phyloP scores from a whole-genome alignment of 2,888 invertebrate genomes.

The Ametastegia equiseti region DNA sequence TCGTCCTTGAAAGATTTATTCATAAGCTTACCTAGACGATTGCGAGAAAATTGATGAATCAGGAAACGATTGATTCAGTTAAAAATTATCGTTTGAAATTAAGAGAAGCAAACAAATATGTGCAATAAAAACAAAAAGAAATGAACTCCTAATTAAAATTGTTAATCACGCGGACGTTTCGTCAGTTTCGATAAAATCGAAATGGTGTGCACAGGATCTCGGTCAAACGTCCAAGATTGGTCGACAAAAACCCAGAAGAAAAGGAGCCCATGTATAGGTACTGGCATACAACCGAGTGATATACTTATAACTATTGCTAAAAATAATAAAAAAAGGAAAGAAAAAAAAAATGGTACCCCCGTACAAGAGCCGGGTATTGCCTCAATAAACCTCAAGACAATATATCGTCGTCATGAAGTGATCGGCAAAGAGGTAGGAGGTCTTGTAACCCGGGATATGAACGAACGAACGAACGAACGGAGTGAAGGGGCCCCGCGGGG shows the following conservation, averaged over 20 bases:
- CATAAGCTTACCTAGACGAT: too few relatives aligned
- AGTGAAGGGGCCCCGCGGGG: conserved; percentile 53
- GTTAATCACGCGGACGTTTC: neutral
- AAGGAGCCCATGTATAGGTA: neutral
- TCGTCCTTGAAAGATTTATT: neutral
- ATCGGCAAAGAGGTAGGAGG: conserved; percentile 2
- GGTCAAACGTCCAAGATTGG: conserved; percentile 1
- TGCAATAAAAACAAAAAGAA: neutral
- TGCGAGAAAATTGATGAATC: too few relatives aligned
- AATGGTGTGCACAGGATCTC: neutral
- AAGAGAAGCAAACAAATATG: neutral
- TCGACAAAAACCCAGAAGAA: neutral
- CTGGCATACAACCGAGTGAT: too few relatives aligned
- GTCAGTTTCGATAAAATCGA: neutral
- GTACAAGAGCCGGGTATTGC: conserved; percentile 13
- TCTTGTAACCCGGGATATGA: conserved; percentile 31
- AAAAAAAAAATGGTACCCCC: neutral
- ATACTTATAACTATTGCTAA: too few relatives aligned
- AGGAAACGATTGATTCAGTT: neutral
- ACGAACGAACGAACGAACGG: conserved; percentile 39
- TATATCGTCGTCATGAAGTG: conserved; percentile 27
- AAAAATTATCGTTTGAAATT: too few relatives aligned
- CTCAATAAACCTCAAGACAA: conserved; percentile 44
- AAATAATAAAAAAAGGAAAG: neutral
- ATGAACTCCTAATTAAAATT: neutral